A percentile compares a stretch with the other conserved stretches of the same genome.
These are phyloP conservation scores for Cephalopachus bancanus DNA, from an alignment of 2,797 vertebrate species.

Conservation along the genomic window DNA sequence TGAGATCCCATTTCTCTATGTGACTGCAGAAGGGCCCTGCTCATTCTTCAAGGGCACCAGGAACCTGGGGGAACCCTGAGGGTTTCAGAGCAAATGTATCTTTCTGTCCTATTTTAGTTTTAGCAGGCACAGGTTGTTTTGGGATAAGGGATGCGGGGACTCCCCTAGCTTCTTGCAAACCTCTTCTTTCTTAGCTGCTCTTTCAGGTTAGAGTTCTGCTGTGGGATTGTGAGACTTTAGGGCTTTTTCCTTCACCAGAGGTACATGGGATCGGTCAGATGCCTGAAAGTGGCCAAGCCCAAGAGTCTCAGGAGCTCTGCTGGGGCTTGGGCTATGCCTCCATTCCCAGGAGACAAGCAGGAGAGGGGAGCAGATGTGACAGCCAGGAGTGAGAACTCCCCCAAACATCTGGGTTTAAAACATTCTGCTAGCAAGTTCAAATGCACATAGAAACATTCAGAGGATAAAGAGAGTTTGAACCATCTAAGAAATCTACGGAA, in stretches of 20 bases:
- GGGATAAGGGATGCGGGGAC: not conserved
- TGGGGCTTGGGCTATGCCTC: not conserved
- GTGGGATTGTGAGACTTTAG: not conserved
- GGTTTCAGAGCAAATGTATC: not conserved
- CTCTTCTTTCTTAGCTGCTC: not conserved
- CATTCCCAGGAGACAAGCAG: not conserved
- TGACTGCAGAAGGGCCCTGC: not conserved
- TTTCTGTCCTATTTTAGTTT: not conserved
- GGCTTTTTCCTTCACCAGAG: not conserved
- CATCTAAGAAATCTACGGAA: conserved; percentile 20
- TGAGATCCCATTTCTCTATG: not conserved
- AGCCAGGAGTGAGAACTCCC: not conserved
- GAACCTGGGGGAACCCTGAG: not conserved
- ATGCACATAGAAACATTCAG: conserved; percentile 53
- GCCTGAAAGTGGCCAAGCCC: not conserved
- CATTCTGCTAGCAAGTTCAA: conserved; percentile 60
- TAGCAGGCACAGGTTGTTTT: not conserved
- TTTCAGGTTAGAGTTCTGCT: conserved; percentile 16
- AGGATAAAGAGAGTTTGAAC: not conserved
- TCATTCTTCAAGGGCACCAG: conserved; percentile 39
- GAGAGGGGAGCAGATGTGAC: not conserved
- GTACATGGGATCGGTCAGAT: not conserved
- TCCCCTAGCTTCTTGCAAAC: not conserved
- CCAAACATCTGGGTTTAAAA: conserved; percentile 50
- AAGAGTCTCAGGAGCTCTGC: not conserved